Conservation (phyloP, 2,113 vertebrate genomes). For the Dicentrarchus labrax region DNA sequence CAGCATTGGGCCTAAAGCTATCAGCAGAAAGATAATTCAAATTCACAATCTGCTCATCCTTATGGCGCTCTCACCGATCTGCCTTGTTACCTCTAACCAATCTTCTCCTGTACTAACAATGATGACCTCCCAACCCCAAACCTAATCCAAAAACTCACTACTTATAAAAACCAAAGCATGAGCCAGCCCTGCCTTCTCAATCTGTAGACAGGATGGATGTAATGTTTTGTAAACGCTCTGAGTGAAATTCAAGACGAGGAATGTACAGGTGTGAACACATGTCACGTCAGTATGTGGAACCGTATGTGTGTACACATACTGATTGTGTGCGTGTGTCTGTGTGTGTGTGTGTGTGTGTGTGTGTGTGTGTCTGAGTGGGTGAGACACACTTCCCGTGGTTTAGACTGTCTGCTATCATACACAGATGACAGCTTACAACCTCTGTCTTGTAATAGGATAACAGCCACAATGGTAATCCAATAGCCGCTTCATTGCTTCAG, state of each 20-base stretch:
- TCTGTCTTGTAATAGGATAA: constrained; percentile 72
- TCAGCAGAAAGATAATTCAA: neutral
- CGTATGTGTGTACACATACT: neutral
- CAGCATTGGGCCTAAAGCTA: constrained; percentile 15
- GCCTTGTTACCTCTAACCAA: constrained; percentile 11
- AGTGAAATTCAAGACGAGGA: constrained; percentile 71
- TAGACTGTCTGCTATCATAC: constrained; percentile 50
- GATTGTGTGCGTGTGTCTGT: constrained; percentile 10
- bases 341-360: too few species aligned
- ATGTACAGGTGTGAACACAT: constrained; percentile 65
- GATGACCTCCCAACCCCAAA: neutral
- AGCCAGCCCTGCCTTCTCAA: neutral
- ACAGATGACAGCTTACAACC: constrained; percentile 64
- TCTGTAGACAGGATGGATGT: constrained; percentile 4
- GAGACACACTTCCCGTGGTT: constrained; percentile 36
- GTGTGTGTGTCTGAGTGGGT: neutral
- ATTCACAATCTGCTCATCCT: constrained; percentile 31
- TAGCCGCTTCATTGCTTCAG: constrained; percentile 35
- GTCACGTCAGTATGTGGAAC: neutral
- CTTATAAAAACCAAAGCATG: neutral
- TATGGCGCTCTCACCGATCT: neutral
- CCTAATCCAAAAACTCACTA: neutral
- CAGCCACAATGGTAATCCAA: constrained; percentile 62
- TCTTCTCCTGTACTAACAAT: neutral
- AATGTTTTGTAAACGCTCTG: constrained; percentile 68